Base-by-base conservation (phyloP, 2,797 vertebrate genomes). In the Myotis myotis region DNA sequence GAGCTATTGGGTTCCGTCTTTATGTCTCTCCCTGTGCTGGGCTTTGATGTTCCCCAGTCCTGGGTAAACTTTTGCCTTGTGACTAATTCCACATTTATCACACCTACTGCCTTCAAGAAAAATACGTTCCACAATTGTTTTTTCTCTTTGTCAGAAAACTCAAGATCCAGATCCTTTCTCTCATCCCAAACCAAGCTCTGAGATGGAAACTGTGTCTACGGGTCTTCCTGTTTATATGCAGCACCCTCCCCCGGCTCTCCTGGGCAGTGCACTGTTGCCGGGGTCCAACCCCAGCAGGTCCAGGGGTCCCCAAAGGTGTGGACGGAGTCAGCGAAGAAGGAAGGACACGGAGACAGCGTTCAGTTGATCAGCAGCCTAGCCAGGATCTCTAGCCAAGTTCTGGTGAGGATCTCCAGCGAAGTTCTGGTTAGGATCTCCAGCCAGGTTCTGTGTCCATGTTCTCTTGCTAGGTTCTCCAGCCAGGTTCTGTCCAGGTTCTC, bases 71-170 rank as follows among this genome's bases (percentile, higher is more conserved):
- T 95, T 87, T 92, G 78, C 62, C 41, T 76, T 74, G 8, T 47
- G 55, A 90, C 49, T 95, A 94, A 71, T 62, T 28, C 22, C 28
- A 81, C 19, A 83, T 71, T 82, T 87, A 91, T n/a, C 33, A 96
- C 6, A 78, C 8, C 75, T 64, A 72, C 30, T 80, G 57, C 66
- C 53, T 89, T 70, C 75, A 87, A 79, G 44, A 57, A 70, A 96
- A 95, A 81, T 38, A 55, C 15, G 64, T 55, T 85, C 60, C 72
- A 84, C 8, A 89, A 70, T 75, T 91, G 60, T 20, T 92, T 86
- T 91, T 74, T 23, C 33, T 28, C 12, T 55, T 86, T 36, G 83
- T 47, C 38, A 47, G 13, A 60, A 95, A 89, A 89, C 16, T 72
- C 82, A 95, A 84, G 53, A 89, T 83, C 70, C 36, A 68, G 30